Evolutionary conservation across 2,888 invertebrate genomes (phyloP).

Genomic region (Thyatira batis): DNA sequence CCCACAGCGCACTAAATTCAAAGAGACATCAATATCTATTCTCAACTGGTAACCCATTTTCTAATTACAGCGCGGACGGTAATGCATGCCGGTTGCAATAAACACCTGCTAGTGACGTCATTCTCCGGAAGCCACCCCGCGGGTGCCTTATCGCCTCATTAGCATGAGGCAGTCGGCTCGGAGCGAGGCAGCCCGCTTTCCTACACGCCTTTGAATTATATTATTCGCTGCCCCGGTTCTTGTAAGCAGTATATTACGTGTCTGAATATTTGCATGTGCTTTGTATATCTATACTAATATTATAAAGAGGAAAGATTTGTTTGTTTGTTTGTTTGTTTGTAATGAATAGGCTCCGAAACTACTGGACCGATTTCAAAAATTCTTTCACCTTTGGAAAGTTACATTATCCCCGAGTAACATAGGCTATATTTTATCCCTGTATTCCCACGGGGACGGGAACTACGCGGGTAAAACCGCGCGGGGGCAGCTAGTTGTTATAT

Average conservation of each 20-base stretch:
- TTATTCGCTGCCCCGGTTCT: not conserved
- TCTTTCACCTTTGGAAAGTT: no score
- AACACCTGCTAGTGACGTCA: slow-evolving; percentile 34
- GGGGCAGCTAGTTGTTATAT: no score
- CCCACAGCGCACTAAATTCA: not conserved
- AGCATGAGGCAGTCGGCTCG: slow-evolving; percentile 25
- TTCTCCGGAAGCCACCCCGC: slow-evolving; percentile 36
- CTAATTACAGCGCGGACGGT: not conserved
- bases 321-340: no score
- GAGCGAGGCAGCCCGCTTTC: slow-evolving; percentile 13
- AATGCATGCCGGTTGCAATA: not conserved
- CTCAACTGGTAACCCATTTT: not conserved
- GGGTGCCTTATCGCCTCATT: slow-evolving; percentile 43
- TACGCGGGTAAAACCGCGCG: no score
- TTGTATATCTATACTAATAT: no score
- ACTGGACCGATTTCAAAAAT: no score
- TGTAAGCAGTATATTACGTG: not conserved
- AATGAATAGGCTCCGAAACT: no score
- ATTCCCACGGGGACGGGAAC: no score
- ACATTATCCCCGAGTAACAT: no score
- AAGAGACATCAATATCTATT: not conserved
- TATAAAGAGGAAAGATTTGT: no score
- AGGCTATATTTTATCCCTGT: no score
- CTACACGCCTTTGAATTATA: slow-evolving; percentile 1
- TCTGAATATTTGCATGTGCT: not conserved